Evolutionary conservation across 2,113 vertebrate genomes (phyloP).

Genomic region (Melanerpes formicivorus): DNA sequence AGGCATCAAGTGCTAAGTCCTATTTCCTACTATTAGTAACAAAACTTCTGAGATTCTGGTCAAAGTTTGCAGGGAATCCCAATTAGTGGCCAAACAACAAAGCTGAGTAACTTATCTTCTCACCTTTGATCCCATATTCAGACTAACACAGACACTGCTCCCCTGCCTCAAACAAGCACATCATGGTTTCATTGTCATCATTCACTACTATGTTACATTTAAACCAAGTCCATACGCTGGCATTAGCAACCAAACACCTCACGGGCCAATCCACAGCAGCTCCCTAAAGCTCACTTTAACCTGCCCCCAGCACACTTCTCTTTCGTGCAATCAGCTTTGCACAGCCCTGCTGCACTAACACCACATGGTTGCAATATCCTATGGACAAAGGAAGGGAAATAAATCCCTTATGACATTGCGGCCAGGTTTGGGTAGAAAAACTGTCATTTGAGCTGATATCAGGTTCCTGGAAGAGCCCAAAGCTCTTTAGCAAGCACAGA

Average conservation of each 20-base stretch:
- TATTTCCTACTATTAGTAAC: background rate
- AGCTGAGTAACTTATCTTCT: background rate
- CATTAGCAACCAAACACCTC: background rate
- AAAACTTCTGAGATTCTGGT: background rate
- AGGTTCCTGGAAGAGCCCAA: background rate
- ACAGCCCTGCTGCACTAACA: background rate
- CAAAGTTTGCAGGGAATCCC: background rate
- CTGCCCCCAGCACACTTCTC: background rate
- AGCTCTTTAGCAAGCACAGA: background rate
- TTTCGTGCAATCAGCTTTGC: background rate
- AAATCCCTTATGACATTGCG: background rate
- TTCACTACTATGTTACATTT: background rate
- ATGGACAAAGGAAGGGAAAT: background rate
- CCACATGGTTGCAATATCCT: accelerated
- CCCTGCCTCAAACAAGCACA: background rate
- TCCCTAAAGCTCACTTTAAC: background rate
- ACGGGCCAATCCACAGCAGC: background rate
- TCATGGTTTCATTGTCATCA: background rate
- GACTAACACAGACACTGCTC: background rate
- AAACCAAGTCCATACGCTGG: background rate
- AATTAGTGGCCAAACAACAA: background rate
- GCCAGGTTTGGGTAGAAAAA: background rate
- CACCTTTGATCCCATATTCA: background rate
- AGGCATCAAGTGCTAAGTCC: background rate
- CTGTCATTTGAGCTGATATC: background rate